Evolutionary conservation across 2,888 invertebrate species (phyloP), one percentile per base, ranked within the genome.

Genomic region (Protodeltote pygarga): DNA sequence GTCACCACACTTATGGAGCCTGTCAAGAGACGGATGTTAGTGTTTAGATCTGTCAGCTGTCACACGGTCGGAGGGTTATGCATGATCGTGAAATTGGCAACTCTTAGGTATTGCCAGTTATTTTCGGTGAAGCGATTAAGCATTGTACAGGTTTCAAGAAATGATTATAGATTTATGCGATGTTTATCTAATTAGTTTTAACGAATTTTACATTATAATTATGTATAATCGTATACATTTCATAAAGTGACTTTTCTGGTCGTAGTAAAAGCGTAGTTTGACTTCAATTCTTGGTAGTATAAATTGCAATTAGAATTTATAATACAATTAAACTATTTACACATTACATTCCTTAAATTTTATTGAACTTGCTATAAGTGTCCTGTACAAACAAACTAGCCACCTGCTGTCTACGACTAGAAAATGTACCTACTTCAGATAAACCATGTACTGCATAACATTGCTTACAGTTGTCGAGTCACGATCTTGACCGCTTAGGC

Each of bases 121-220:
- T 75, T 75, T 73, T 47, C 53, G 65, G 46, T 39, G 41, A 47
- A 33, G 42, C 75, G 74, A 77, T 53, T 80, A 75, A 77, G 61
- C 71, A 62, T 65, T 74, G 74, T 75, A 69, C 67, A 68, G 46
- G 29, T 29, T 29, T 9, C 9, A 29, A 29, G 29, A 9, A 19
- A 6, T 27, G 14, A 27, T 33, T 34, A 11, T 2, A 10, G 33
- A 37, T 34, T 48, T 38, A 14, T 10, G 17, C 16, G 6, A 16
- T 17, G 17, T 29, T 29, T 29, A 29, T 17, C 5, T 5, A 10
- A 17, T 10, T 29, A 3, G 16, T 29, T 29, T 29, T 10, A 2
- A 27, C 13, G 5, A 14, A 27, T 3, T 14, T 2, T 14, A n/a
- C n/a, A 8, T 8, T 8, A 8, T 8, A 14, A 6, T 19, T 19